These are phyloP conservation scores for Oreotrochilus melanogaster DNA, from an alignment of 2,113 vertebrate species.

Conservation along the genomic window DNA sequence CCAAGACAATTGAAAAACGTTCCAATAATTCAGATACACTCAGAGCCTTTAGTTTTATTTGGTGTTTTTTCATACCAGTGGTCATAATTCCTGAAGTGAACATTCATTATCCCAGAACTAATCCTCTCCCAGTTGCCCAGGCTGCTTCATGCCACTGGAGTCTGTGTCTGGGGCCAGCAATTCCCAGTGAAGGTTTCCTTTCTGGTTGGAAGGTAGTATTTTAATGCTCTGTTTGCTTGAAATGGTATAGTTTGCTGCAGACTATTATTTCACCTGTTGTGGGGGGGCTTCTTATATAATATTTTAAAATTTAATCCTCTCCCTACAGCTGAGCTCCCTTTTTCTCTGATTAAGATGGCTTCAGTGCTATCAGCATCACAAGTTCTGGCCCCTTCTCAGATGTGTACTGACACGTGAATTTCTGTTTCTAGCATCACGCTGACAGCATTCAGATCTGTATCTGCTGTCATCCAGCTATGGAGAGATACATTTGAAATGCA, in stretches of 20 bases:
- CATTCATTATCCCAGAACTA: not conserved
- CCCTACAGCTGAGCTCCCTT: not conserved
- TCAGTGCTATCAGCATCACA: not conserved
- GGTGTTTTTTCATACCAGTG: not conserved
- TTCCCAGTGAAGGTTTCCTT: not conserved
- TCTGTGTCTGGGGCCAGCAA: not conserved
- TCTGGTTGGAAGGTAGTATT: not conserved
- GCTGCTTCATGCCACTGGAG: not conserved
- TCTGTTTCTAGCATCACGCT: not conserved
- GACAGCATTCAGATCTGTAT: not conserved
- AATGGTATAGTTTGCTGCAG: not conserved
- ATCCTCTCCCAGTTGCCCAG: not conserved
- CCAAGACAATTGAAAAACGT: not conserved
- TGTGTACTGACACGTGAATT: not conserved
- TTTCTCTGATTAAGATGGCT: not conserved
- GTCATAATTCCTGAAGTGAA: not conserved
- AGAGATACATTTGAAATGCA: not conserved
- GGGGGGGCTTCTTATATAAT: not conserved
- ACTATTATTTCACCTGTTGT: not conserved
- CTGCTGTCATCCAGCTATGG: not conserved
- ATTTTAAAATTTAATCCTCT: not conserved
- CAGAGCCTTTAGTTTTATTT: not conserved
- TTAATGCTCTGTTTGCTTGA: not conserved
- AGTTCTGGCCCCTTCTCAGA: not conserved
- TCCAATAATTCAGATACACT: not conserved